These are phyloP conservation scores for Stegophylla sp. DNA, from an alignment of 2,888 invertebrate genomes.

Conservation along the genomic window DNA sequence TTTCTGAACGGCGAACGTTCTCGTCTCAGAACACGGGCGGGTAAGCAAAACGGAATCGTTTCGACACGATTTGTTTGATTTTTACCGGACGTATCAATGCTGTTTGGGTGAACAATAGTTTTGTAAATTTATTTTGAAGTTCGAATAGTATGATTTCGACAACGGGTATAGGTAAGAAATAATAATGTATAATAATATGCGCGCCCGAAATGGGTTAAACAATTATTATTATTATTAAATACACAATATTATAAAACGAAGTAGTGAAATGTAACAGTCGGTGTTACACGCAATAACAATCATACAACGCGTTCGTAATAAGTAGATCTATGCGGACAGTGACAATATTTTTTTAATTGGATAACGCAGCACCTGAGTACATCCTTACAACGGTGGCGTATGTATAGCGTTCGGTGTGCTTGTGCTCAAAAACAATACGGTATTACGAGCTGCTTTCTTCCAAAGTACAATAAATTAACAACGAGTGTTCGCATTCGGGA, in stretches of 20 bases:
- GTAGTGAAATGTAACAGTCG: not conserved
- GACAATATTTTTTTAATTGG: not conserved
- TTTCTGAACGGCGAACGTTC: too few species aligned
- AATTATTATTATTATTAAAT: not conserved
- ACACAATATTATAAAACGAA: not conserved
- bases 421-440: too few species aligned
- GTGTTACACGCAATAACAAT: not conserved
- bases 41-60: not conserved
- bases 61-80: conserved; percentile 2
- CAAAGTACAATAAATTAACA: too few species aligned
- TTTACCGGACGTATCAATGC: not conserved
- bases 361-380: not conserved
- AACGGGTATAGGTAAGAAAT: not conserved
- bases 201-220: not conserved
- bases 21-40: too few species aligned
- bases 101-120: not conserved
- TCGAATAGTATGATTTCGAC: not conserved
- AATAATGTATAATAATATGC: too few species aligned
- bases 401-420: too few species aligned
- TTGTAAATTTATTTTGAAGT: not conserved
- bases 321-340: not conserved
- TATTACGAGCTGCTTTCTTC: too few species aligned
- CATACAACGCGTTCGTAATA: not conserved
- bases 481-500: too few species aligned
- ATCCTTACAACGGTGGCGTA: not conserved